Evolutionary conservation across 2,888 invertebrate genomes (phyloP).

Genomic region (Limnephilus lunatus): DNA sequence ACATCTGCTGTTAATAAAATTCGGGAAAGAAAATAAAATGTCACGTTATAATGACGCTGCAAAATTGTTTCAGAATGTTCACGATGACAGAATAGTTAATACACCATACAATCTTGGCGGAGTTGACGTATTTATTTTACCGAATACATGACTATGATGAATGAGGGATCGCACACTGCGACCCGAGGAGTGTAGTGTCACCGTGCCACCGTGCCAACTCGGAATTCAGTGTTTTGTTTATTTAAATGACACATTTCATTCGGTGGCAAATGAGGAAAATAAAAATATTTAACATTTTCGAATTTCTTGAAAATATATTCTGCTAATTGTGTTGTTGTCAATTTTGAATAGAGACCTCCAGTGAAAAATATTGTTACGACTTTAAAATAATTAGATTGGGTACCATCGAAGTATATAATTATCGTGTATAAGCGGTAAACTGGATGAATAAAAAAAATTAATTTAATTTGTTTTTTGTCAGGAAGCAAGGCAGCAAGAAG

Average conservation of each 20-base stretch:
- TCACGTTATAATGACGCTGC: constrained; percentile 44
- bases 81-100: constrained; percentile 48
- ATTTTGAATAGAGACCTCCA: too few species aligned
- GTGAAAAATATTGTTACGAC: too few species aligned
- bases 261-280: not conserved
- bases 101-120: constrained; percentile 16
- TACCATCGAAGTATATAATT: too few species aligned
- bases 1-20: not conserved
- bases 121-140: constrained; percentile 63
- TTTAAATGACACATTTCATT: not conserved
- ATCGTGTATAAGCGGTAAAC: too few species aligned
- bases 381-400: too few species aligned
- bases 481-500: too few species aligned
- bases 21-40: constrained; percentile 30
- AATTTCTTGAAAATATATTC: not conserved
- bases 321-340: not conserved
- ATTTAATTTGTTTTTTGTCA: too few species aligned
- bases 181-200: not conserved
- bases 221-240: not conserved
- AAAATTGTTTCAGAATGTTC: constrained; percentile 27
- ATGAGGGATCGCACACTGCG: constrained; percentile 52
- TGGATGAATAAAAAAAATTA: too few species aligned
- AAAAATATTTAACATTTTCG: not conserved
- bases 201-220: constrained; percentile 4
- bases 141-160: constrained; percentile 61